phyloP scores from a whole-genome alignment of 2,113 vertebrate genomes.

The Zosterops hypoxanthus region DNA sequence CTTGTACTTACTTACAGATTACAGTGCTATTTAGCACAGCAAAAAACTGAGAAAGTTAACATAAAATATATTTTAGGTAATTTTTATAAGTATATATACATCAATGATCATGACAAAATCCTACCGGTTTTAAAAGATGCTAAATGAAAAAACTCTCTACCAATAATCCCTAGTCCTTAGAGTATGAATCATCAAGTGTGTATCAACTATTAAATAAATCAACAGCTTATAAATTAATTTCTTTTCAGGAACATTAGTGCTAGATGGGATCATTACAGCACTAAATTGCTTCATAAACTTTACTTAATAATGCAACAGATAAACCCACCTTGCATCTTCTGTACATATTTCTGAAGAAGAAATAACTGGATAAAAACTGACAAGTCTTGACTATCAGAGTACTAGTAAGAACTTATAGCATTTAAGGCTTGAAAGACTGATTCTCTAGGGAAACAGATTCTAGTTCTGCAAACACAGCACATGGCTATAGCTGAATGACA shows the following conservation, averaged over 20 bases:
- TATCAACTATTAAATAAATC: background rate
- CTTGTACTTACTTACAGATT: background rate
- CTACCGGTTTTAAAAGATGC: background rate
- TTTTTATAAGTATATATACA: background rate
- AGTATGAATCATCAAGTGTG: background rate
- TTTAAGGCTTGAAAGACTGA: background rate
- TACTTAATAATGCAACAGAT: background rate
- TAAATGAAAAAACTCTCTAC: background rate
- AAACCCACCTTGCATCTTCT: background rate
- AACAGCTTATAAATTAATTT: background rate
- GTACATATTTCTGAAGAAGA: background rate
- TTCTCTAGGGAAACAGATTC: constrained; percentile 7
- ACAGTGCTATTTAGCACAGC: background rate
- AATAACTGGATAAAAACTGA: background rate
- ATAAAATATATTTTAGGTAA: background rate
- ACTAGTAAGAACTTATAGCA: background rate
- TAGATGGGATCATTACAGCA: background rate
- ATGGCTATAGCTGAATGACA: background rate
- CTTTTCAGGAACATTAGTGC: background rate
- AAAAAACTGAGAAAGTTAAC: background rate
- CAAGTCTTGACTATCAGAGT: background rate
- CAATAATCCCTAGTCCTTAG: background rate
- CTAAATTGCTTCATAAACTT: background rate
- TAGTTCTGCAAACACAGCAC: background rate
- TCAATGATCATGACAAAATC: background rate